Conservation (phyloP, 2,113 vertebrate species). For the Microcebus lehilahytsara region DNA sequence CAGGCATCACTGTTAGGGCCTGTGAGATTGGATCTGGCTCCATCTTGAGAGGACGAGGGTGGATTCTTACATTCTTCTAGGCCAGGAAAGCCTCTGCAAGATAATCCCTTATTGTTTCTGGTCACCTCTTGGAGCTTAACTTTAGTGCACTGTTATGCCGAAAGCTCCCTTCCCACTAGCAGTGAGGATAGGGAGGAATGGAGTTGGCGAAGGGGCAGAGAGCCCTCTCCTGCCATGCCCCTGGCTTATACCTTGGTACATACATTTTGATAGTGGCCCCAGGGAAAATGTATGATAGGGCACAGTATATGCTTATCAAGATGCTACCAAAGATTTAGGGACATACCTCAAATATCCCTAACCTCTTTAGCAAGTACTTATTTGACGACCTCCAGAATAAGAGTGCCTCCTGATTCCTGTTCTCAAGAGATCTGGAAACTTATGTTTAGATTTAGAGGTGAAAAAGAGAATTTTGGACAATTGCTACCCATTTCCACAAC, state of each 20-base stretch:
- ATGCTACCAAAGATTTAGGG: not conserved
- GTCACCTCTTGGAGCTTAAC: not conserved
- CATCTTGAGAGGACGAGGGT: not conserved
- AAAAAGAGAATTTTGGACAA: conserved; percentile 20
- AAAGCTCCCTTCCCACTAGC: not conserved
- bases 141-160: not conserved
- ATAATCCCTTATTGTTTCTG: not conserved
- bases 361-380: not conserved
- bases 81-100: not conserved
- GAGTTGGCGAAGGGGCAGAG: not conserved
- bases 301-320: conserved; percentile 3
- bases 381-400: not conserved
- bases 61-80: not conserved
- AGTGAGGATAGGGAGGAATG: not conserved
- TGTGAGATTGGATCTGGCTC: not conserved
- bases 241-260: not conserved
- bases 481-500: conserved; percentile 6
- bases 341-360: not conserved
- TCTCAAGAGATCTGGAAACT: conserved; percentile 28
- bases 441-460: conserved; percentile 15
- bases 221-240: not conserved
- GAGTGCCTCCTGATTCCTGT: conserved; percentile 2
- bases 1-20: not conserved
- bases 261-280: not conserved
- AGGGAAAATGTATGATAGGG: not conserved